Percentiles rank a stretch among this genome's conserved stretches.
Conservation (phyloP, 2,797 vertebrate species). For the Chanos chanos region DNA sequence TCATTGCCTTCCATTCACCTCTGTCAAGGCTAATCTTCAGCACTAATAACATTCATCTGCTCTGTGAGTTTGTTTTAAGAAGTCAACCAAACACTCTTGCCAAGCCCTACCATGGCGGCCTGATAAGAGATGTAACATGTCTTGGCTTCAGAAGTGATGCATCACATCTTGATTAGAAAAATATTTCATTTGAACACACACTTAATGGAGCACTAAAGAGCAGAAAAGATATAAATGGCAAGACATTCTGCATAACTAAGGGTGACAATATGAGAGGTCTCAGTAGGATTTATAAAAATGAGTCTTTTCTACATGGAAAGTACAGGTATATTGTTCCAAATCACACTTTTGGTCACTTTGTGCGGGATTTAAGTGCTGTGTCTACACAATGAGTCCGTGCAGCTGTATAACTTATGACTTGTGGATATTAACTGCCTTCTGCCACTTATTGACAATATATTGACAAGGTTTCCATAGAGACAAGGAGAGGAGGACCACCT, state of each 20-base stretch:
- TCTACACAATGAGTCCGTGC: background rate
- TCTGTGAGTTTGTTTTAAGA: slow-evolving; percentile 68
- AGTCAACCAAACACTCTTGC: slow-evolving; percentile 56
- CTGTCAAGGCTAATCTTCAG: slow-evolving; percentile 57
- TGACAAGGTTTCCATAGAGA: slow-evolving; percentile 56
- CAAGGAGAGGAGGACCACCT: slow-evolving; percentile 28
- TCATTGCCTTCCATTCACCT: slow-evolving; percentile 57
- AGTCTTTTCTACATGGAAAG: too few species aligned
- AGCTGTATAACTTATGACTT: slow-evolving; percentile 20
- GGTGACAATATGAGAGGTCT: too few species aligned
- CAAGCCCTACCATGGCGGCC: slow-evolving; percentile 58
- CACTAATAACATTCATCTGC: slow-evolving; percentile 68
- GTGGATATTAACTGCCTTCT: slow-evolving; percentile 31
- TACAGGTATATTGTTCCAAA: too few species aligned
- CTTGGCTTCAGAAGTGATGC: slow-evolving; percentile 26
- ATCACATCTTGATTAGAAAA: slow-evolving; percentile 39
- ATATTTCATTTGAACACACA: slow-evolving; percentile 41
- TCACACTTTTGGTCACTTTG: too few species aligned
- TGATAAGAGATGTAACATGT: slow-evolving; percentile 43
- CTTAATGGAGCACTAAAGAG: slow-evolving; percentile 35
- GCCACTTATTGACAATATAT: slow-evolving; percentile 47
- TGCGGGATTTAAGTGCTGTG: background rate
- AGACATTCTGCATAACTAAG: too few species aligned
- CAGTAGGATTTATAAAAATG: too few species aligned
- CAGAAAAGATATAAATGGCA: slow-evolving; percentile 8